A percentile compares a stretch with the other conserved stretches of the same genome.
These are phyloP conservation scores for Pogonophryne albipinna DNA, from an alignment of 2,797 vertebrate genomes.

Conservation along the genomic window DNA sequence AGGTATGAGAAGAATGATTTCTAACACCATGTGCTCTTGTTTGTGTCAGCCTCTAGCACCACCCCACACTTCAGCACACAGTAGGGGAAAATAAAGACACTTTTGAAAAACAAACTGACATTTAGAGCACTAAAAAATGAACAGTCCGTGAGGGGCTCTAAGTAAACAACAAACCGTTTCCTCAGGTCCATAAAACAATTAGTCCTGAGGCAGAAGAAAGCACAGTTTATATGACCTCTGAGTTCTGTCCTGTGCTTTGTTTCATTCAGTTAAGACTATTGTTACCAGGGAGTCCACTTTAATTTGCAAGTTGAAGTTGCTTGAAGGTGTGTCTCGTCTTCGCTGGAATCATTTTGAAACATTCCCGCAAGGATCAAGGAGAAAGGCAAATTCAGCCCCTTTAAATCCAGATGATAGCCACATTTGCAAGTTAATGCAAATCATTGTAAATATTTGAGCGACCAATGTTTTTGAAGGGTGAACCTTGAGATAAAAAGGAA, in stretches of 20 bases:
- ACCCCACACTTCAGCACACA: constrained; percentile 5
- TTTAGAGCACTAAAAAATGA: constrained; percentile 57
- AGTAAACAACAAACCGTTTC: constrained; percentile 55
- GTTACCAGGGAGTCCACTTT: background rate
- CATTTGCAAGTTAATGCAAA: constrained; percentile 87
- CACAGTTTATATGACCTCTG: background rate
- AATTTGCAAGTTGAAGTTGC: constrained; percentile 60
- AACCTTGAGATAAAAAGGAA: constrained; percentile 19
- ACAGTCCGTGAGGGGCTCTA: constrained; percentile 40
- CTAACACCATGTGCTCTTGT: constrained; percentile 67
- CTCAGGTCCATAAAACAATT: constrained; percentile 59
- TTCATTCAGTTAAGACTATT: background rate
- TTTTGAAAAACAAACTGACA: constrained; percentile 61
- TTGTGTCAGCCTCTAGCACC: constrained; percentile 39
- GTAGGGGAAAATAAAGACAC: constrained; percentile 29
- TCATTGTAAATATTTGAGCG: constrained; percentile 78
- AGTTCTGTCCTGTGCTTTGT: constrained; percentile 10
- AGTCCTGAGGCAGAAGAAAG: background rate
- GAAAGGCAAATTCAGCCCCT: constrained; percentile 75
- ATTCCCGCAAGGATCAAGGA: constrained; percentile 68
- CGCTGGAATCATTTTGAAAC: constrained; percentile 70
- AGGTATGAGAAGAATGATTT: constrained; percentile 32
- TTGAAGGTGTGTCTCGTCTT: constrained; percentile 38
- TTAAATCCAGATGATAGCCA: constrained; percentile 71
- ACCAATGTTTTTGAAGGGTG: constrained; percentile 49